These are phyloP conservation scores for Parnassius glacialis DNA, from an alignment of 2,888 invertebrate genomes.

Conservation along the genomic window DNA sequence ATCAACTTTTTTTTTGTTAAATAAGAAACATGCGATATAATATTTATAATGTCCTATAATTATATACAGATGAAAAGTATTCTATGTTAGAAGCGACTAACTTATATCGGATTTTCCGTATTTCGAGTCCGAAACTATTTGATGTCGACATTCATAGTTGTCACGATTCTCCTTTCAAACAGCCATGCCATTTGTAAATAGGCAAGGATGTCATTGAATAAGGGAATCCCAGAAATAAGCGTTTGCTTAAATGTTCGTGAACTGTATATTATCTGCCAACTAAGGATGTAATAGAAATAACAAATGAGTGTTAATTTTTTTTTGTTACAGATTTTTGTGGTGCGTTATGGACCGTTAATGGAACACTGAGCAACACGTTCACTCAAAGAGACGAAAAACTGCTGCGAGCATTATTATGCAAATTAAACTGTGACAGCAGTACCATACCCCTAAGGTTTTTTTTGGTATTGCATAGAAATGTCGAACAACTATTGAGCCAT, in stretches of 20 bases:
- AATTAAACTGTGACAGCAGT: constrained; percentile 51
- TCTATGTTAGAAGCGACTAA: constrained; percentile 29
- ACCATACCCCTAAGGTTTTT: constrained; percentile 48
- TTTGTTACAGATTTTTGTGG: constrained; percentile 62
- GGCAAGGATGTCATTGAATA: constrained; percentile 69
- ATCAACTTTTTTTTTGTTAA: too few relatives aligned
- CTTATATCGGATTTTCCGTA: constrained; percentile 54
- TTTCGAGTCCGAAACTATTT: constrained; percentile 55
- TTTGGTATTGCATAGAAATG: constrained; percentile 67
- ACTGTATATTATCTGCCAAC: constrained; percentile 1
- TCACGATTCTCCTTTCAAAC: constrained; percentile 77
- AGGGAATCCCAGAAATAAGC: constrained; percentile 70
- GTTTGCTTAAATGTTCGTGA: constrained; percentile 19
- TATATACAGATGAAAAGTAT: constrained; percentile 30
- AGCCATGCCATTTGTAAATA: constrained; percentile 65
- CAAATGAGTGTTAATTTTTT: constrained; percentile 25
- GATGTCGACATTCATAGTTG: constrained; percentile 47
- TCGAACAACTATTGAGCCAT: constrained; percentile 60
- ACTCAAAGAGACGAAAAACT: constrained; percentile 49
- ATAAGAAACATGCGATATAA: not conserved
- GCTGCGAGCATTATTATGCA: constrained; percentile 58
- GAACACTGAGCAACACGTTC: constrained; percentile 57
- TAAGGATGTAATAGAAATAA: not conserved
- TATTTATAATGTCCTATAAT: constrained; percentile 15
- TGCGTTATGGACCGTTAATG: constrained; percentile 48